Evolutionary conservation across 2,797 vertebrate species (phyloP), one percentile per base, ranked within the genome.

Genomic region (Spea hammondii): DNA sequence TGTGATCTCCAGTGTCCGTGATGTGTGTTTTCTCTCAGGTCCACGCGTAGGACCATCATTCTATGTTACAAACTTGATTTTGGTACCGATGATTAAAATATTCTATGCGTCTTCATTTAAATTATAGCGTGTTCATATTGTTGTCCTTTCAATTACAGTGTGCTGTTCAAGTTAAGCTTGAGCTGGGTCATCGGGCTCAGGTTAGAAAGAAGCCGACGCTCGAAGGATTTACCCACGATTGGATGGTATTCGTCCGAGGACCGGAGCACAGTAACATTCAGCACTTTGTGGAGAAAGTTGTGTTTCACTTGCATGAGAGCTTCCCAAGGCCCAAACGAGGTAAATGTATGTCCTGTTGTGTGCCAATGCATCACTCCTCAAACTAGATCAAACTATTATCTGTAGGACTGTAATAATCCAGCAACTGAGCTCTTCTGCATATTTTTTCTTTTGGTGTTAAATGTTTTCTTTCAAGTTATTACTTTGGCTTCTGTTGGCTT

Each of bases 231-330:
- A 99, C 97, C 80, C 97, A 99, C 88, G 97, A 99, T 92, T 99
- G 97, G 97, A 96, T 97, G 95, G 97, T 99, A 92, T 99, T 99
- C 82, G 97, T 99, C 85, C 92, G 97, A 83, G 97, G 97, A 82
- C 96, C 97, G 0, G 97, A 98, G 86, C 95, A 98, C 87, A 96
- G 95, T 89, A 98, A 98, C 93, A 98, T 99, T 86, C 97, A 99
- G 93, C 96, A 99, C 93, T 99, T 99, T 87, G 97, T 99, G 93
- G 97, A 99, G 89, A 99, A 98, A 92, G 97, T 99, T 69, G 96
- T 99, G 83, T 98, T 99, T 90, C 96, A 99, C 88, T 94, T 99
- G 88, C 97, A 99, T 75, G 97, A 98, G 86, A 99, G 97, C 93
- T 99, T 99, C 88, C 96, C 96, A 3, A 94, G 92, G 92, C 96